These are phyloP conservation scores for Corythornis leucogaster DNA, from an alignment of 2,797 vertebrate species.

Conservation along the genomic window DNA sequence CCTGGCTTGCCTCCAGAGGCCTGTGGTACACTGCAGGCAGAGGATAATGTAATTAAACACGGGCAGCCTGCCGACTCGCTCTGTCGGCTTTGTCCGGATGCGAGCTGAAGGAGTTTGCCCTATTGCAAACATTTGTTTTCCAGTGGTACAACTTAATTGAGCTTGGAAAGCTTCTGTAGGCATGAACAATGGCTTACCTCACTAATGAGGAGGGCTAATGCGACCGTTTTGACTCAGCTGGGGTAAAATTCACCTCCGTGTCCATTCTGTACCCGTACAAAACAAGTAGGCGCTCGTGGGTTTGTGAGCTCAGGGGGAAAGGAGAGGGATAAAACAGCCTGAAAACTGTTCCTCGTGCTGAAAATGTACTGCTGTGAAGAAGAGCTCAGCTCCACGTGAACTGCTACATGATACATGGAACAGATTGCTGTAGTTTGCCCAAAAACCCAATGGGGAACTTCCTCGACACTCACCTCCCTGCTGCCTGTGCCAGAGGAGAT, in stretches of 20 bases:
- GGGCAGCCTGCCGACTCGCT: slow-evolving; percentile 4
- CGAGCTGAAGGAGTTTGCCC: slow-evolving; percentile 48
- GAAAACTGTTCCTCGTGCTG: not conserved
- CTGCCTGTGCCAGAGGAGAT: not conserved
- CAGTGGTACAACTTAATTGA: slow-evolving; percentile 28
- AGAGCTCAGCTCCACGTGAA: not conserved
- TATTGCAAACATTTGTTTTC: slow-evolving; percentile 47
- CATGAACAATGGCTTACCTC: slow-evolving; percentile 4
- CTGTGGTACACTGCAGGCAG: slow-evolving; percentile 32
- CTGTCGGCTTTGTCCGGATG: slow-evolving; percentile 4
- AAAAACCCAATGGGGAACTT: not conserved
- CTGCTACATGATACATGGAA: not conserved
- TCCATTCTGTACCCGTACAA: not conserved
- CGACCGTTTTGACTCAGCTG: not conserved
- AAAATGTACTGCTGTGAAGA: not conserved
- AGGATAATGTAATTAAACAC: slow-evolving; percentile 22
- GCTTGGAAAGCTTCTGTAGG: not conserved
- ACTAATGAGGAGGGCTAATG: slow-evolving; percentile 10
- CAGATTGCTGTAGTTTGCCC: not conserved
- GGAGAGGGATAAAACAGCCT: not conserved
- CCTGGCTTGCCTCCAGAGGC: slow-evolving; percentile 52
- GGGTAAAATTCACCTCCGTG: not conserved
- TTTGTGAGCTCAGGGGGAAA: not conserved
- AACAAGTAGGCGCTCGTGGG: not conserved
- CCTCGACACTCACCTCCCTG: not conserved